phyloP scores from a whole-genome alignment of 2,888 invertebrate genomes.

The Rhimphoctona megacephalus region DNA sequence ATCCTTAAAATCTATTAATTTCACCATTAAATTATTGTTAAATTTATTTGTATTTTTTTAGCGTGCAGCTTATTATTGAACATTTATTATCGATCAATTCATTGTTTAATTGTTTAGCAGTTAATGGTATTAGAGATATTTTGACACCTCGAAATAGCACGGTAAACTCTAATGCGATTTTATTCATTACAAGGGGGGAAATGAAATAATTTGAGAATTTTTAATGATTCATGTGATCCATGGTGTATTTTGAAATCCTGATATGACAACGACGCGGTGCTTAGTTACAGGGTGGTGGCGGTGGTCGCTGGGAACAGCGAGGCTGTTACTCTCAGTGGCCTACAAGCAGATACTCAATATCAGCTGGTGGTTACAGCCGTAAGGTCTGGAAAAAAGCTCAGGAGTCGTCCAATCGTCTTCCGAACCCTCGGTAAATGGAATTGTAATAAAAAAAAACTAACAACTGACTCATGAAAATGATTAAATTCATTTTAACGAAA shows the following conservation, averaged over 20 bases:
- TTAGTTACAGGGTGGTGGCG: slow-evolving; percentile 98
- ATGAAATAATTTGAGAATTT: background rate
- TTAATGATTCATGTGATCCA: background rate
- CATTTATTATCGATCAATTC: background rate
- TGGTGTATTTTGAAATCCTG: slow-evolving; percentile 59
- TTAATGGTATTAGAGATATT: background rate
- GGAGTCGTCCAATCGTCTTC: slow-evolving; percentile 95
- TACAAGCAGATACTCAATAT: slow-evolving; percentile 95
- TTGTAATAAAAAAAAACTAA: background rate
- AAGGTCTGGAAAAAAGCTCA: slow-evolving; percentile 92
- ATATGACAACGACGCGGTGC: slow-evolving; percentile 83
- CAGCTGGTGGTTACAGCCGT: slow-evolving; percentile 94
- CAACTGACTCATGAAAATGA: background rate
- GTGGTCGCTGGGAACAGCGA: slow-evolving; percentile 96
- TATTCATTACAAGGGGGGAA: too few species aligned
- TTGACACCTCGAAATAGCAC: background rate
- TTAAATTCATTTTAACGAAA: background rate
- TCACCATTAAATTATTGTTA: background rate
- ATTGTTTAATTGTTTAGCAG: slow-evolving; percentile 5
- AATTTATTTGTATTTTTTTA: background rate
- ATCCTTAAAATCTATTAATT: background rate
- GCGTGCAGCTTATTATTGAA: background rate
- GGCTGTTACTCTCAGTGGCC: slow-evolving; percentile 92
- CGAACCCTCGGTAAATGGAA: slow-evolving; percentile 91
- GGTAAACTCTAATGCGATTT: background rate